Percentiles rank a stretch among this genome's conserved stretches.
Evolutionary conservation across 2,888 invertebrate genomes (phyloP).

Genomic region (Drosophila borborema): DNA sequence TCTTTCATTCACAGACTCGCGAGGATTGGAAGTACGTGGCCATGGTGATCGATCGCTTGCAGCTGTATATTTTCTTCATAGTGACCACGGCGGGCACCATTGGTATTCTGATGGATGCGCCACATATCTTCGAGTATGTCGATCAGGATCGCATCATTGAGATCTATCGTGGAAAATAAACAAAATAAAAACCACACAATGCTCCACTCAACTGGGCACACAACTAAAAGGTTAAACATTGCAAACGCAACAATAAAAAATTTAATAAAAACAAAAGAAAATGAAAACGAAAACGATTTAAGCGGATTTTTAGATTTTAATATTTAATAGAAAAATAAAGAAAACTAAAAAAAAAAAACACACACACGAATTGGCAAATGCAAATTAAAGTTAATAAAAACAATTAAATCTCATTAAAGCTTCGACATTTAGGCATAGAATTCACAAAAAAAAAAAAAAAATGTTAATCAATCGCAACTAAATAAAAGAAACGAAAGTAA

Average conservation of each 20-base stretch:
- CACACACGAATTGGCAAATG: conserved; percentile 29
- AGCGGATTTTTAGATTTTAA: conserved; percentile 75
- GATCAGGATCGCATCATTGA: conserved; percentile 98
- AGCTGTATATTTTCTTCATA: conserved; percentile 97
- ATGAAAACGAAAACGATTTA: conserved; percentile 57
- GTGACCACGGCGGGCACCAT: conserved; percentile 98
- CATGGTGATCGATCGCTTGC: conserved; percentile 98
- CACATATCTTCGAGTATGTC: conserved; percentile 98
- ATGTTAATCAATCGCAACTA: conserved; percentile 12
- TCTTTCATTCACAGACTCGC: conserved; percentile 89
- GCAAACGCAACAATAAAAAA: conserved; percentile 82
- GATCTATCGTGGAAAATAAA: conserved; percentile 96
- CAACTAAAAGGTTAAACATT: conserved; percentile 81
- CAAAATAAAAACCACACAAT: background rate
- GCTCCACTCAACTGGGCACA: conserved; percentile 9
- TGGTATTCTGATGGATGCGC: conserved; percentile 98
- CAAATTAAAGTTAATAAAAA: conserved; percentile 33
- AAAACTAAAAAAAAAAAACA: background rate
- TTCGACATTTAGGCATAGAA: conserved; percentile 58
- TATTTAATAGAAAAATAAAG: conserved; percentile 35
- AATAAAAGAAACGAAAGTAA: conserved; percentile 29
- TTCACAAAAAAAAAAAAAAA: conserved; percentile 23
- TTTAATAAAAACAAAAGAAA: background rate
- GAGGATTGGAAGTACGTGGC: conserved; percentile 99
- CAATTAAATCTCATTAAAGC: conserved; percentile 48